Base-by-base conservation (phyloP, 2,888 invertebrate genomes). In the Linnaemya tessellans region DNA sequence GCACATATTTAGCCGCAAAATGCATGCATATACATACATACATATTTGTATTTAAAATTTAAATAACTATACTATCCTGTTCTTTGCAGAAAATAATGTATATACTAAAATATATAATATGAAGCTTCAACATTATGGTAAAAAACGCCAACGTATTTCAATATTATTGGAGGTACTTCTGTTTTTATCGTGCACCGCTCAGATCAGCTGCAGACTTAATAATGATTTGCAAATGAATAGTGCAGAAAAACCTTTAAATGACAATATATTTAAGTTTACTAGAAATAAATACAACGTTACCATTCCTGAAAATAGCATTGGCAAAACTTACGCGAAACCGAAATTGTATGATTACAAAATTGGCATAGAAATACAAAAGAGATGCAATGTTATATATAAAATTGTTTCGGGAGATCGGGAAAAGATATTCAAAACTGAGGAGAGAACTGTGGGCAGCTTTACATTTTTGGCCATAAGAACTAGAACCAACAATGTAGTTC, bases 401-500 rank as follows among this genome's bases (percentile, higher is more conserved):
- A 98, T 99, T 91, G 94, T 96, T 22, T 95, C 95, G 89, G 98
- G 98, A 62, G 98, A 98, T 93, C 95, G 95, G 74, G 97, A 97
- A 90, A 96, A 96, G 91, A 96, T 98, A 91, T 99, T 99, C 93
- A 98, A 97, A 92, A 97, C 97, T 10, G 98, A 98, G 92, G 96
- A 97, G 89, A 94, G 96, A 84, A 93, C 95, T 84, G 96, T 99
- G 74, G 99, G 99, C 51, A 98, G 99, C 93, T 98, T 98, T 93
- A 97, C 97, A 92, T 99, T 99, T 93, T 94, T 99, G 75, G 94
- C 96, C 77, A 95, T 99, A 84, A 94, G 98, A 89, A 98, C 97
- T 87, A 95, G 97, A 91, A 97, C 98, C 83, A 97, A 97, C 58
- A 95, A 96, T 87, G 96, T 97, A 89, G 97, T 98, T 87, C 93